Evolutionary conservation across 2,113 vertebrate species (phyloP), one percentile per base, ranked within the genome.

Genomic region (Paraplagusia blochii): DNA sequence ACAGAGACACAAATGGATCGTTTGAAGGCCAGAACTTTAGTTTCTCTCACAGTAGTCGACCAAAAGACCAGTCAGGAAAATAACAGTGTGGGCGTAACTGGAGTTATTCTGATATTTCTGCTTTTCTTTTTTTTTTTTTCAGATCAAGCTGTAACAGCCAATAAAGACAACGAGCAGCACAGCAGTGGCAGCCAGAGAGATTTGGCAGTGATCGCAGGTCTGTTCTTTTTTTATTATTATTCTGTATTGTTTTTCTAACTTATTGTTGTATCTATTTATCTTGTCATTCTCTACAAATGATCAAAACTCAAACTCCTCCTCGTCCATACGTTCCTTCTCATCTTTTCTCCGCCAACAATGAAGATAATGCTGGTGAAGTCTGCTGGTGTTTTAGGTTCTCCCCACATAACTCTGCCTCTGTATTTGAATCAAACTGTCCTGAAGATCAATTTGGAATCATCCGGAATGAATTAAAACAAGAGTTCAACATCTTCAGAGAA

Each of bases 61-160:
- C 22, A 4, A 29, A 29, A 29, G 22, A 29, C 22, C 22, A 29
- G 22, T 2, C 22, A 29, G 22, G 22, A 29, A 11, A 38, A 38
- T 9, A 38, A 38, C 36, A 38, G 38, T 11, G 10, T 11, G 15
- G 8, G 16, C 13, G 10, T 53, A 66, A 59, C 66, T 62, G 48
- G 57, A 52, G 47, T 15, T 58, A 22, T 35, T 71, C 48, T 63
- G 9, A 40, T 8, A n/a, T 44, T 33, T 71, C 13, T 60, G 39
- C 82, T 33, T 77, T 46, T 65, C 43, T 33, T 69, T 12, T 58
- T 36, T 82, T 19, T 76, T 49, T 65, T 49, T 65, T 12, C 83
- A 95, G 95, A 94, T 92, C 88, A 93, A 60, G 94, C 93, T 56
- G 92, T 89, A 53, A 93, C 95, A 62, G 85, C 84, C 8, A 92